Conservation (phyloP, 2,113 vertebrate species). For the Toxostoma redivivum region DNA sequence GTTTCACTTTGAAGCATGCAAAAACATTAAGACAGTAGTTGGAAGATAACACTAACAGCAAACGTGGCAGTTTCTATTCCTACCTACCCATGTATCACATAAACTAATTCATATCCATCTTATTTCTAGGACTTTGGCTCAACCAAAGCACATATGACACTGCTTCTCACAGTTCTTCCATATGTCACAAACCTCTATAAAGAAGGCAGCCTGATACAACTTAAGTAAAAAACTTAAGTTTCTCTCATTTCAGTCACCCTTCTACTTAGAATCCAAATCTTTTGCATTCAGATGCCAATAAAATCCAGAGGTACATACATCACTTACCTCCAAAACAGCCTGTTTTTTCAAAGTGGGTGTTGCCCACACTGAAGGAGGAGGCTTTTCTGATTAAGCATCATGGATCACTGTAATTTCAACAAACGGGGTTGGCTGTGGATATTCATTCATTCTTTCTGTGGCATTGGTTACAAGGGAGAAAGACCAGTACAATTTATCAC, state of each 20-base stretch:
- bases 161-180: neutral
- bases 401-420: neutral
- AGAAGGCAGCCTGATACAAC: neutral
- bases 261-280: neutral
- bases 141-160: neutral
- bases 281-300: neutral
- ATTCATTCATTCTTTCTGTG: neutral
- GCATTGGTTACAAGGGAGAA: neutral
- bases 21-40: neutral
- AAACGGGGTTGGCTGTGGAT: rapidly evolving
- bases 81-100: neutral
- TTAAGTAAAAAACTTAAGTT: neutral
- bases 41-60: neutral
- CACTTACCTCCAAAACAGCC: neutral
- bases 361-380: neutral
- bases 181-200: neutral
- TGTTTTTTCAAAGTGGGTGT: neutral
- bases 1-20: neutral
- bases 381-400: neutral
- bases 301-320: neutral
- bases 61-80: neutral
- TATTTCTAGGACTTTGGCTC: neutral
- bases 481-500: neutral
- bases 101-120: neutral
- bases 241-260: neutral